Evolutionary conservation across 2,888 invertebrate species (phyloP).

Genomic region (Melitaea athalia): DNA sequence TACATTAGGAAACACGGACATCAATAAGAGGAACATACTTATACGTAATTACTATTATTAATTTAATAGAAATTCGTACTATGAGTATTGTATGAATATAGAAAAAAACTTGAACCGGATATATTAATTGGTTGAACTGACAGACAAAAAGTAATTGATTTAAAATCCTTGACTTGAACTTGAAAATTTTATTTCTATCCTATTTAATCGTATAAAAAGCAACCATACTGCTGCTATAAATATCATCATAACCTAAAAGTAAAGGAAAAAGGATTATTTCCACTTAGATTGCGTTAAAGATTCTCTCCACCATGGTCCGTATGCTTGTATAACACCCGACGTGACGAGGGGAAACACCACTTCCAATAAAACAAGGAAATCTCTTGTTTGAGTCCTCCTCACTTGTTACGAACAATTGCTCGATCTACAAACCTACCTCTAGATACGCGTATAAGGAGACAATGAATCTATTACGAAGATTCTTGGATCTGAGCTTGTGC

Average conservation of each 20-base stretch:
- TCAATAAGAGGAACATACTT: neutral
- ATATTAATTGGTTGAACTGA: neutral
- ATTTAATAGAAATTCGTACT: neutral
- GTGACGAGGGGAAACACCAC: constrained; percentile 63
- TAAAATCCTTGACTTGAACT: neutral
- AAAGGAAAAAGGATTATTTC: constrained; percentile 11
- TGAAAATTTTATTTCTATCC: neutral
- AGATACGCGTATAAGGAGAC: constrained; percentile 16
- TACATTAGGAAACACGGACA: neutral
- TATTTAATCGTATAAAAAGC: neutral
- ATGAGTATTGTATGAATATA: neutral
- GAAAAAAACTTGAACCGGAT: neutral
- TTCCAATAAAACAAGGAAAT: constrained; percentile 70
- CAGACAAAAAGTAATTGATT: constrained; percentile 2
- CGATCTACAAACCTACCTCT: constrained; percentile 29
- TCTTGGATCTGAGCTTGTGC: neutral
- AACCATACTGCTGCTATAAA: neutral
- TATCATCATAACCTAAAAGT: neutral
- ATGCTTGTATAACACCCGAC: constrained; percentile 61
- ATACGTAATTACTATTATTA: constrained; percentile 14
- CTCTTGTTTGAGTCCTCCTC: constrained; percentile 66
- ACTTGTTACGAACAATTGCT: constrained; percentile 43
- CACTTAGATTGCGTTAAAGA: constrained; percentile 25
- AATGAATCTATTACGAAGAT: constrained; percentile 14
- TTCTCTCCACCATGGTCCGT: constrained; percentile 55